Conservation (phyloP, 2,888 invertebrate species). For the Melanotus villosus region DNA sequence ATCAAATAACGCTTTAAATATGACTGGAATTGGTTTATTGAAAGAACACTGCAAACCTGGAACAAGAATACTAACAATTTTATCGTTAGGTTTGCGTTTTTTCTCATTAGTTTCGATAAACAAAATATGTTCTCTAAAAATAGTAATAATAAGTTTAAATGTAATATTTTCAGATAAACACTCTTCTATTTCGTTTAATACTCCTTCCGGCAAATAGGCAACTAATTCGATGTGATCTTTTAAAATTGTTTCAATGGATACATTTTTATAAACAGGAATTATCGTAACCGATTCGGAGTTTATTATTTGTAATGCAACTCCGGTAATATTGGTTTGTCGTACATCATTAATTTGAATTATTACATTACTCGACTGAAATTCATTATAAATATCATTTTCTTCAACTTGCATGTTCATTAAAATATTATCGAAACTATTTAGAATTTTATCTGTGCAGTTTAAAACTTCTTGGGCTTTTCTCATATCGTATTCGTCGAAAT, state of each 20-base stretch:
- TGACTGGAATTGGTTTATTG: constrained; percentile 69
- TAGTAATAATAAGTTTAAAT: constrained; percentile 39
- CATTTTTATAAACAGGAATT: constrained; percentile 2
- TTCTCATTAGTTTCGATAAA: constrained; percentile 44
- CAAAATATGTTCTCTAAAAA: constrained; percentile 48
- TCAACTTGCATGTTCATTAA: constrained; percentile 66
- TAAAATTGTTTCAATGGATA: neutral
- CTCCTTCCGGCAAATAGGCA: constrained; percentile 48
- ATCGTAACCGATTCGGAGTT: neutral
- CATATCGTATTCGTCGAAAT: constrained; percentile 66
- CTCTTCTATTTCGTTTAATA: constrained; percentile 2
- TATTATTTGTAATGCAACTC: constrained; percentile 21
- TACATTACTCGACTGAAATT: constrained; percentile 35
- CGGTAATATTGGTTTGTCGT: constrained; percentile 31
- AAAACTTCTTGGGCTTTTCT: constrained; percentile 68
- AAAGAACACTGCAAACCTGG: constrained; percentile 71
- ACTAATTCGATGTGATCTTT: constrained; percentile 40
- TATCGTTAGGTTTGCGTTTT: constrained; percentile 65
- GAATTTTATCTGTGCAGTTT: constrained; percentile 75
- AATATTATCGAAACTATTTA: constrained; percentile 72
- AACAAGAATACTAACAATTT: constrained; percentile 72
- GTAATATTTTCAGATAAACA: neutral
- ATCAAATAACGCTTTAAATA: constrained; percentile 65
- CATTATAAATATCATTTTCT: neutral
- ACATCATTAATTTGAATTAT: constrained; percentile 43